Base-by-base conservation (phyloP, 2,797 vertebrate genomes). In the Gastrophryne carolinensis region DNA sequence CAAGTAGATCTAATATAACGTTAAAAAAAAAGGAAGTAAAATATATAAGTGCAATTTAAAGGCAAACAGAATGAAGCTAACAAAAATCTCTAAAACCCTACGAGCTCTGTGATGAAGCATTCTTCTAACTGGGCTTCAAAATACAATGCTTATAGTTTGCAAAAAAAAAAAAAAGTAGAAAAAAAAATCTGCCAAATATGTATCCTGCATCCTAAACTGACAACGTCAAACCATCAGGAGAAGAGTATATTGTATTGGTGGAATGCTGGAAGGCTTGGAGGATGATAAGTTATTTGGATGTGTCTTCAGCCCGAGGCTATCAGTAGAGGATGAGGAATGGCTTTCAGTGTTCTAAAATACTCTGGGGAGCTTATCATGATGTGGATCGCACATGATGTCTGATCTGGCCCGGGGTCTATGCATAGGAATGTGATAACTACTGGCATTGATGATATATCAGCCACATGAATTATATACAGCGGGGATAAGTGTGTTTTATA, bases 251-350 rank as follows among this genome's bases (percentile, higher is more conserved):
- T 24, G 11, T 23, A 27, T 13, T 29, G 37, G 29, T 27, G 21
- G 49, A 75, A 75, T 75, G 53, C 57, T 60, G 50, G 58, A 67
- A 75, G 15, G 39, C 41, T 11, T n/a, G 41, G 29, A 57, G 53
- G 50, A 75, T 66, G 58, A 67, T 75, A 54, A 67, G 29, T 75
- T 75, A 66, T 66, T 58, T 53, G 66, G 72, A 67, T 75, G 39
- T 67, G 67, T 75, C 52, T 50, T 60, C 29, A 58, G 62, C 72
- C 72, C 23, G 19, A 52, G 67, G 72, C 63, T 57, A 66, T 24
- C n/a, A n/a, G 39, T n/a, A n/a, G 19, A 66, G 50, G 50, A 74
- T 74, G 37, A 75, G 72, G 29, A 57, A 17, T 10, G n/a, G 37
- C 72, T 66, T 26, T 57, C 52, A 53, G 10, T 58, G 62, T 44